A percentile compares a stretch with the other conserved stretches of the same genome.
phyloP scores from a whole-genome alignment of 2,797 vertebrate species.

The Cirrhinus mrigala region DNA sequence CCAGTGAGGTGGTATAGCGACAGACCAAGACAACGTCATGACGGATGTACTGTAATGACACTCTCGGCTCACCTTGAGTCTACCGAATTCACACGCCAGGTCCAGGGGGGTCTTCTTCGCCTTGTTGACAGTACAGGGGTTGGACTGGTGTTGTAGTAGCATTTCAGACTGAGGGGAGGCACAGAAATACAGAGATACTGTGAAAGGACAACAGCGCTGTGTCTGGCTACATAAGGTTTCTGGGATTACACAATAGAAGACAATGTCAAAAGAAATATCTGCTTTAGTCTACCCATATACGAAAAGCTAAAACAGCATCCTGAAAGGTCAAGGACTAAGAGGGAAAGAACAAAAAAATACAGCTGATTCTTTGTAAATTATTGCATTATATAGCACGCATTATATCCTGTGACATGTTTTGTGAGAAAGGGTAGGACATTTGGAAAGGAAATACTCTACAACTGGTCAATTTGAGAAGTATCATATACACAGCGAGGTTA shows the following conservation, averaged over 20 bases:
- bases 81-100: slow-evolving; percentile 92
- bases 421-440: slow-evolving; percentile 32
- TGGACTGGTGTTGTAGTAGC: slow-evolving; percentile 96
- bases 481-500: slow-evolving; percentile 38
- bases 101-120: slow-evolving; percentile 92
- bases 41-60: neutral
- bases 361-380: slow-evolving; percentile 36
- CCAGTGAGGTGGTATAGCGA: neutral
- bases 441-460: slow-evolving; percentile 50
- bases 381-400: slow-evolving; percentile 3
- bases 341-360: slow-evolving; percentile 19
- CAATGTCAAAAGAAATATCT: slow-evolving; percentile 22
- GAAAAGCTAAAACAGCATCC: slow-evolving; percentile 39
- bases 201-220: slow-evolving; percentile 15
- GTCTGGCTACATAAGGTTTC: slow-evolving; percentile 38
- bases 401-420: slow-evolving; percentile 50
- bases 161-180: slow-evolving; percentile 86
- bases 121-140: slow-evolving; percentile 90
- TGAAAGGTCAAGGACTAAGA: slow-evolving; percentile 36
- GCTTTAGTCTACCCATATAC: neutral
- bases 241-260: slow-evolving; percentile 33
- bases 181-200: slow-evolving; percentile 32
- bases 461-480: slow-evolving; percentile 34
- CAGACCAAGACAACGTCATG: neutral
- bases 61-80: slow-evolving; percentile 84